Percentiles rank a stretch among this genome's conserved stretches.
phyloP scores from a whole-genome alignment of 2,888 invertebrate species.

The Tenodera sinensis region DNA sequence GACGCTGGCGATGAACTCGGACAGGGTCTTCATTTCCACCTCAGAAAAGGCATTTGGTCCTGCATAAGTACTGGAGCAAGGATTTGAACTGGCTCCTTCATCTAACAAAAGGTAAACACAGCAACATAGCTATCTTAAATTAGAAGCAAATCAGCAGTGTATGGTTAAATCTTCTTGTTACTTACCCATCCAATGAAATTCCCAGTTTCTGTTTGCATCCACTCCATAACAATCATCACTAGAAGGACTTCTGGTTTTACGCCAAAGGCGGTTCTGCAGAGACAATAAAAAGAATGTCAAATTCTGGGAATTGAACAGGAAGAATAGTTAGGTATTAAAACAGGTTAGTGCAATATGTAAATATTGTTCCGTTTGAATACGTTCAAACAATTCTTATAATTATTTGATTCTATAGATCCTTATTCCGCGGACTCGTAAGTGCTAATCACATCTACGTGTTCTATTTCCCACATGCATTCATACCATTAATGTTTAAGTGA shows the following conservation, averaged over 20 bases:
- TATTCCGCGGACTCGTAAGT: too few species aligned
- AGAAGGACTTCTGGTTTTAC: conserved; percentile 59
- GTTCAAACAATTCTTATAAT: too few species aligned
- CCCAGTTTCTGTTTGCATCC: conserved; percentile 78
- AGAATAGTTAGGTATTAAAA: too few species aligned
- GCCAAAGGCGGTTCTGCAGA: conserved; percentile 58
- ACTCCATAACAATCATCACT: conserved; percentile 56
- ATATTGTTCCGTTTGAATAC: too few species aligned
- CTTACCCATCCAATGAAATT: conserved; percentile 48
- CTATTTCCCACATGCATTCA: too few species aligned
- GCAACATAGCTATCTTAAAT: not conserved
- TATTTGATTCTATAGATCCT: too few species aligned
- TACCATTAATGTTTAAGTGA: too few species aligned
- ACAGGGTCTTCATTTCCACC: conserved; percentile 57
- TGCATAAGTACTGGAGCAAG: conserved; percentile 46
- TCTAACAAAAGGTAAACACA: conserved; percentile 41
- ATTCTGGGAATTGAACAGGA: too few species aligned
- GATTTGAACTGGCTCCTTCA: conserved; percentile 51
- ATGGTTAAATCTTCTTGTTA: not conserved
- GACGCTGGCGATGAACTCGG: conserved; percentile 52
- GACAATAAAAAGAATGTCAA: not conserved
- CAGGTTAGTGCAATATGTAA: too few species aligned
- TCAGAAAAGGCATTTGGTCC: conserved; percentile 64
- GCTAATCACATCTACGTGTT: too few species aligned
- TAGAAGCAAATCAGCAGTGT: too few species aligned